Evolutionary conservation across 53 echinoderm and acorn worm species (phyloP), one percentile per base, ranked within the genome.

Genomic region (Apostichopus leukothele): DNA sequence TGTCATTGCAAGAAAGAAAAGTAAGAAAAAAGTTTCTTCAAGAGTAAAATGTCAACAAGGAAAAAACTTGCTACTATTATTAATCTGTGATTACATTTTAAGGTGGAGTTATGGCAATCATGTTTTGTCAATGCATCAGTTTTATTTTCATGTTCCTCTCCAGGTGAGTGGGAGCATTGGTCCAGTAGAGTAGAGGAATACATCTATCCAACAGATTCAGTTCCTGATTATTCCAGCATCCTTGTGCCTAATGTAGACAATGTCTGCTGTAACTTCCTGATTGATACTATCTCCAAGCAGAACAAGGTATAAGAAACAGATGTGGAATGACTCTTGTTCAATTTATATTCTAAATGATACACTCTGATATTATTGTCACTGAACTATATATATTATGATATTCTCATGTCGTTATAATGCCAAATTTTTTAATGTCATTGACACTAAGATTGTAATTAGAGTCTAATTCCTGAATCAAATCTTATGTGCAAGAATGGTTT

Each of bases 101-200:
- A 39, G 2, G 3, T 39, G 39, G 39, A 39, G 39, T 39, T 39
- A 39, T 39, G 39, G 39, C 39, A 39, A 27, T 27, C 1, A 1
- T 27, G 39, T 39, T 0, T 39, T 16, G 23, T 25, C 75, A 10
- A 19, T 75, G 14, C 39, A 6, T 25, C 4, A 18, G 75, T 75
- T 75, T 22, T 75, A 22, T 75, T 75, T 25, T 39, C 39, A 39
- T 39, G 39, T 39, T 39, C 5, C 16, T 63, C 63, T 75, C 16
- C 83, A 96, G 99, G 99, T 73, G 92, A 93, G 27, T 98, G 99
- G 99, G 99, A 98, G 76, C 99, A 98, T 92, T 98, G 99, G 99
- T 94, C 99, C 18, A 92, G 91, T 60, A 90, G 99, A 89, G 99
- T 98, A 21, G 94, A 98, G 83, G 99, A 98, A 89, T 98, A 98